Evolutionary conservation across 2,888 invertebrate genomes (phyloP), one percentile per base, ranked within the genome.

Genomic region (Dimorphilus gyrociliatus): DNA sequence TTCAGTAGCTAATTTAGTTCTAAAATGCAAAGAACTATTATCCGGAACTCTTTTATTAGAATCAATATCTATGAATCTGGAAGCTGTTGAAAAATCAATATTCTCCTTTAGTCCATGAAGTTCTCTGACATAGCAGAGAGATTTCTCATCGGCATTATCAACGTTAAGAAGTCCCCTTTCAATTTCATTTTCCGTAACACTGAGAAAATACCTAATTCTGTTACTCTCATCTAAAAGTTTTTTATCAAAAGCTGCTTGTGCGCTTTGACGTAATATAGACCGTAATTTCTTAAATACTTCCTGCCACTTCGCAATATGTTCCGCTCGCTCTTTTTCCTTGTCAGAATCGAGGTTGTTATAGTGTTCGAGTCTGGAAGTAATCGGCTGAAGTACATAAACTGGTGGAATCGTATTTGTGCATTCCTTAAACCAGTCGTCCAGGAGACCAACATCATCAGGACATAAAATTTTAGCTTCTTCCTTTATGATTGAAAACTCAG

Each of bases 321-420:
- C n/a, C n/a, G n/a, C n/a, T n/a, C n/a, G n/a, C n/a, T n/a, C n/a
- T 6, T 18, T 15, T 23, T 6, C 10, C 3, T 13, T 23, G 7
- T 12, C n/a, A 3, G 19, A 23, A 14, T 21, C 19, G 12, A 15
- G 10, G 17, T 27, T 17, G 10, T 17, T 17, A 21, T 13, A 29
- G 14, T 29, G 19, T 8, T 21, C 21, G 15, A 29, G 21, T 7
- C 23, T 29, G 10, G 16, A 16, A 2, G 12, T 21, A 10, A 29
- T 29, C 39, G 56, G 55, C 48, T 53, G 53, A 4, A 57, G 40
- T 2, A 48, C 26, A 36, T 54, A 55, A 10, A 39, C 33, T 7
- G 47, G 42, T 24, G 55, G 57, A 4, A 48, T 32, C 10, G 45
- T 38, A 33, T 58, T 58, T 16, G 48, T 44, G 36, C 57, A 55